Base-by-base conservation (phyloP, 2,113 vertebrate genomes). In the Desmodus rotundus region DNA sequence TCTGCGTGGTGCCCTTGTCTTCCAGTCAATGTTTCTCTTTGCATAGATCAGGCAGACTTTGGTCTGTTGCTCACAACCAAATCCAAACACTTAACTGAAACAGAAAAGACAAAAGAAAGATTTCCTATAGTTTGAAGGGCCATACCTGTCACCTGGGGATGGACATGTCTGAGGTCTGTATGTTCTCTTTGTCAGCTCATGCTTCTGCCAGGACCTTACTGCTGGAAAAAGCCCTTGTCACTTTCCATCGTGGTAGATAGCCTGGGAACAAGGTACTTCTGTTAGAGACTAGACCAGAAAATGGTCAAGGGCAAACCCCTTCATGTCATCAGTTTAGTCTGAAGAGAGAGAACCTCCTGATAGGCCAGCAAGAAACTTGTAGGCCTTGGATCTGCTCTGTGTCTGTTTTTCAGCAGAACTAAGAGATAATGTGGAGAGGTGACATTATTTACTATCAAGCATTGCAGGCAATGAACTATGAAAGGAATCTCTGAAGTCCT, bases 171-270 rank as follows among this genome's bases (percentile, higher is more conserved):
- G 63, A 93, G 85, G 56, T 91, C 82, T 85, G 58, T 63, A 10
- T 83, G 82, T 73, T 54, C 67, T 73, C 93, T 19, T 0, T 72
- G 96, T 91, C 95, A 96, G 65, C 87, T 93, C 90, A 89, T 41
- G 87, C 96, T 93, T 43, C 89, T 93, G 89, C 4, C 0, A 36
- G 84, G 95, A 97, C 97, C 97, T 98, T 63, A 52, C 78, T 92
- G 93, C 95, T 87, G 88, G 96, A 94, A 96, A 90, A 67, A 8
- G 92, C 89, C 88, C 91, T 96, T 97, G 95, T 98, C 98, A 95
- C 85, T 97, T 98, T 91, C 88, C 74, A 90, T 74, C 58, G 93
- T 96, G 85, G 70, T 81, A 91, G 88, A 70, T 67, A 93, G 58
- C 87, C 70, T 41, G 65, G 91, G 90, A 98, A 97, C 95, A 98